Percentiles rank a stretch among this genome's conserved stretches.
phyloP scores from a whole-genome alignment of 1,140 invertebrate species.

The Drosophila setifemur region DNA sequence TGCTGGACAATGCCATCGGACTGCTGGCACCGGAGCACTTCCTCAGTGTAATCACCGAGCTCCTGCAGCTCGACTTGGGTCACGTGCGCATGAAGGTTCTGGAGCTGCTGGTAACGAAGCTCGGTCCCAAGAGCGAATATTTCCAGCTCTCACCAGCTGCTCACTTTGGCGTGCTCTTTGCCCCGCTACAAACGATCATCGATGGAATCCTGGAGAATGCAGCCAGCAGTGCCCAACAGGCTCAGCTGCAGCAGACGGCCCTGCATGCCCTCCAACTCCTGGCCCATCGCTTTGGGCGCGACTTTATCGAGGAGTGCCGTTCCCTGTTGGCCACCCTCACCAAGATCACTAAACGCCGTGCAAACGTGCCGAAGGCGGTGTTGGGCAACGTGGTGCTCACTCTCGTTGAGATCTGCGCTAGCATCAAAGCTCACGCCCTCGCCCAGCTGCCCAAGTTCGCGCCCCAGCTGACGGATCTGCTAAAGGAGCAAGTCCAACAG shows the following conservation, averaged over 20 bases:
- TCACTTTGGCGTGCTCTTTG: slow-evolving; percentile 85
- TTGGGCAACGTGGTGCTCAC: slow-evolving; percentile 90
- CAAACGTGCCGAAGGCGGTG: slow-evolving; percentile 86
- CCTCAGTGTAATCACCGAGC: slow-evolving; percentile 87
- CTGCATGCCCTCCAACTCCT: slow-evolving; percentile 92
- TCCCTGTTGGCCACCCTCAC: slow-evolving; percentile 86
- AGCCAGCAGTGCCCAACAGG: slow-evolving; percentile 83
- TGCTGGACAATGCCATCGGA: slow-evolving; percentile 89
- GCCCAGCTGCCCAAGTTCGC: slow-evolving; percentile 89
- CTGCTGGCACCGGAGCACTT: slow-evolving; percentile 91
- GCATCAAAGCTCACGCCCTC: slow-evolving; percentile 89
- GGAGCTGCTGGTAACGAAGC: slow-evolving; percentile 91
- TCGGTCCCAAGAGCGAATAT: slow-evolving; percentile 87
- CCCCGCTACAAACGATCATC: slow-evolving; percentile 86
- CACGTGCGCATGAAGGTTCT: slow-evolving; percentile 90
- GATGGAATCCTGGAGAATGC: slow-evolving; percentile 84
- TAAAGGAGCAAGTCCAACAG: slow-evolving; percentile 83
- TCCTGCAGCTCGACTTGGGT: slow-evolving; percentile 87
- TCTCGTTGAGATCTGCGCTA: slow-evolving; percentile 90
- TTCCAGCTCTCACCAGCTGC: slow-evolving; percentile 83
- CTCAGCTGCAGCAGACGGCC: slow-evolving; percentile 90
- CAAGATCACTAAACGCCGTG: slow-evolving; percentile 84
- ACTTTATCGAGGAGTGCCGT: slow-evolving; percentile 87
- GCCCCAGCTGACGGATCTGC: slow-evolving; percentile 88
- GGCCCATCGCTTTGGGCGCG: slow-evolving; percentile 86